Conservation (phyloP, 2,888 invertebrate species). For the Nymphalis polychloros region DNA sequence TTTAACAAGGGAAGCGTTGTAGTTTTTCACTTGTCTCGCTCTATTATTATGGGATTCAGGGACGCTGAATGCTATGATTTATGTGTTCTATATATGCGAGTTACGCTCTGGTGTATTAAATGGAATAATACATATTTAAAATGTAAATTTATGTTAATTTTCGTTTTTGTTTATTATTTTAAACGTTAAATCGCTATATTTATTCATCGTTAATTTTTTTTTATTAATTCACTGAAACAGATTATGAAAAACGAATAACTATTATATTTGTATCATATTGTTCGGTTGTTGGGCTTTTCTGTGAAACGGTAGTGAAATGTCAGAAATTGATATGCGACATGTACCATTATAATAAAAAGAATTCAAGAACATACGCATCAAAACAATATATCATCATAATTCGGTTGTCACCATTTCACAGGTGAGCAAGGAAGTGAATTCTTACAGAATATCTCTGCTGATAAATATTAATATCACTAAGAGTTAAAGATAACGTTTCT, state of each 20-base stretch:
- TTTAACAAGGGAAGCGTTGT: conserved; percentile 73
- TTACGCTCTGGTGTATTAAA: conserved; percentile 4
- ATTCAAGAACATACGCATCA: no score
- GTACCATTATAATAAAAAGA: no score
- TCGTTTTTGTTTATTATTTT: conserved; percentile 11
- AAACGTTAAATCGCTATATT: background rate
- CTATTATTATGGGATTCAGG: conserved; percentile 48
- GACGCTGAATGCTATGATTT: conserved; percentile 27
- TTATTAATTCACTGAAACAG: background rate
- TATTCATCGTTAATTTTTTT: background rate
- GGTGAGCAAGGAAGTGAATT: no score
- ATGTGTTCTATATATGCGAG: background rate
- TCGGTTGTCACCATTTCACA: no score
- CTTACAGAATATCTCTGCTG: no score
- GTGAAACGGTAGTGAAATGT: no score
- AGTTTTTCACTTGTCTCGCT: conserved; percentile 65
- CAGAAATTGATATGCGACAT: no score
- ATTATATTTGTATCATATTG: background rate
- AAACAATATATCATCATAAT: no score
- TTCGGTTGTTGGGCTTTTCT: no score
- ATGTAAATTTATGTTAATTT: conserved; percentile 5
- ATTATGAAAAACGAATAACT: no score
- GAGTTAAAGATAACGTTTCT: no score
- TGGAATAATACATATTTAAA: background rate
- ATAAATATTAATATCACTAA: no score